Percentiles rank a stretch among this genome's conserved stretches.
phyloP scores from a whole-genome alignment of 2,888 invertebrate genomes.

The Eurytoma californica region DNA sequence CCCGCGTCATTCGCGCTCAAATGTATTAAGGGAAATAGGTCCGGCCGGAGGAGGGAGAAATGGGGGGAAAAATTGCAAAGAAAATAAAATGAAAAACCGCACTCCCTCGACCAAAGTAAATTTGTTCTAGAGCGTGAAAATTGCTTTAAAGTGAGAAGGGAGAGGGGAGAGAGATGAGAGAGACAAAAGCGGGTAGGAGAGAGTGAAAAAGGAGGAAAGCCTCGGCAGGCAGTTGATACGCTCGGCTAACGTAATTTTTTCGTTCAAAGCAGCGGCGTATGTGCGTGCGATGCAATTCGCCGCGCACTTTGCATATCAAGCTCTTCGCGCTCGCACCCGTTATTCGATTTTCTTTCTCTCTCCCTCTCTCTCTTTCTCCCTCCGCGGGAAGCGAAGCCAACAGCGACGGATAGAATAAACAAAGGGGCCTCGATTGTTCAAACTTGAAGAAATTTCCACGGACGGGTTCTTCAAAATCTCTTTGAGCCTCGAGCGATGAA shows the following conservation, averaged over 20 bases:
- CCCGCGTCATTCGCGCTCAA: neutral
- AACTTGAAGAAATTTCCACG: neutral
- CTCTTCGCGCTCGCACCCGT: neutral
- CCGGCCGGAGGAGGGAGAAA: neutral
- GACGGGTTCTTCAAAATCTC: neutral
- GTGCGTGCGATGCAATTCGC: constrained; percentile 1
- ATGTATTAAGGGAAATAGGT: neutral
- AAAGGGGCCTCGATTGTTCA: neutral
- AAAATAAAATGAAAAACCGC: neutral
- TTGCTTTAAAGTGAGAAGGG: constrained; percentile 2
- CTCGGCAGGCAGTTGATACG: neutral
- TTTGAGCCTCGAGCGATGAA: neutral
- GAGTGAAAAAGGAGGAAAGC: neutral
- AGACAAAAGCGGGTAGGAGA: neutral
- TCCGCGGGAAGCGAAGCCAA: neutral
- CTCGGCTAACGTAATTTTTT: constrained; percentile 15
- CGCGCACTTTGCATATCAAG: neutral
- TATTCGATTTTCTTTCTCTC: neutral
- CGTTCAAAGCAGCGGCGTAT: neutral
- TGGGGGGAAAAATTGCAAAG: neutral
- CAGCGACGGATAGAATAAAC: neutral
- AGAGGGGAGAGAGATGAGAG: neutral
- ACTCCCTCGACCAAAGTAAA: constrained; percentile 2
- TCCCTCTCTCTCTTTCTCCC: neutral
- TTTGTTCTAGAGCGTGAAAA: constrained; percentile 30